Percentiles rank a stretch among this genome's conserved stretches.
Evolutionary conservation across 2,888 invertebrate species (phyloP).

Genomic region (Entomobrya proxima): DNA sequence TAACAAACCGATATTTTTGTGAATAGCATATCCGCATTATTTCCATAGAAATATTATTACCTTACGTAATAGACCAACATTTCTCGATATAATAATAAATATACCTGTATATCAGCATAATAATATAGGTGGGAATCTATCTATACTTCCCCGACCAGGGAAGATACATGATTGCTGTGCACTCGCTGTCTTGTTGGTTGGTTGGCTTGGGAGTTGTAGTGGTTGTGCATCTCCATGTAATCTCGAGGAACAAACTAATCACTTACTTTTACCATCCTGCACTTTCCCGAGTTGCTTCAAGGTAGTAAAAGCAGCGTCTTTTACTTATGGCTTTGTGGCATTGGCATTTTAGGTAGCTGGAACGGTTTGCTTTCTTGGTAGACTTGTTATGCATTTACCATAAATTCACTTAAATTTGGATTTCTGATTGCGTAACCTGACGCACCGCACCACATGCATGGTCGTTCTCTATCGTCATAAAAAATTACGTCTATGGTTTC

Average conservation of each 20-base stretch:
- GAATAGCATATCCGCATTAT: too few relatives aligned
- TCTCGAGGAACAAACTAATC: slow-evolving; percentile 46
- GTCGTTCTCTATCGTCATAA: not conserved
- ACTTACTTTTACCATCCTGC: slow-evolving; percentile 25
- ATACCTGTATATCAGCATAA: not conserved
- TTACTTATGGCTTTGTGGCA: not conserved
- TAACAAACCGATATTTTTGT: too few relatives aligned
- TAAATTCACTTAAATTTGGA: slow-evolving; percentile 41
- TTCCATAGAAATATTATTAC: too few relatives aligned
- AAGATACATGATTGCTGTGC: not conserved
- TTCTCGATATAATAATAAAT: not conserved
- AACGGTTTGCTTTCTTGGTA: not conserved
- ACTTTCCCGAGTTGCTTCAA: too few relatives aligned
- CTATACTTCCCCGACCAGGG: not conserved
- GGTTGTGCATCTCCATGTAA: not conserved
- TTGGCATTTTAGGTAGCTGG: not conserved
- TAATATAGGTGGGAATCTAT: too few relatives aligned
- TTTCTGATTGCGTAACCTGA: slow-evolving; percentile 39
- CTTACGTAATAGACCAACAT: too few relatives aligned
- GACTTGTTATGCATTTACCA: slow-evolving; percentile 15
- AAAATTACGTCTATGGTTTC: not conserved
- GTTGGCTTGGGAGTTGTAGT: not conserved
- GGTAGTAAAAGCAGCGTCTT: too few relatives aligned
- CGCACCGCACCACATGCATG: slow-evolving; percentile 22
- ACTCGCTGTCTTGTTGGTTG: not conserved